These are phyloP conservation scores for Protula sp. DNA, from an alignment of 2,888 invertebrate species.

Conservation along the genomic window DNA sequence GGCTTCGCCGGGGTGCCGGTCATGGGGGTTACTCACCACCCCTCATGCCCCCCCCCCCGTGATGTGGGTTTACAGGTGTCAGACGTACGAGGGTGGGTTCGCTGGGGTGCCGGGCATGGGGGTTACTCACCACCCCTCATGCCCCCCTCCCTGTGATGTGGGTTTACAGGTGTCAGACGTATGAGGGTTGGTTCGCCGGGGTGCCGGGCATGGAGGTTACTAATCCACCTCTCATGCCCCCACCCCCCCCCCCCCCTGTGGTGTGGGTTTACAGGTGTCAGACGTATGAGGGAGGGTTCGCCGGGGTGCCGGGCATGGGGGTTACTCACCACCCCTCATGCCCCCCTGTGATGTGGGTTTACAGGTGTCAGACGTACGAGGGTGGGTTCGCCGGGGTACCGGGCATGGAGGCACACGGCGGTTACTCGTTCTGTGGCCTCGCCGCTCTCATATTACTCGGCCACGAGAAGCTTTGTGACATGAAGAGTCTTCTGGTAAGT, in stretches of 20 bases:
- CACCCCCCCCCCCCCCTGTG: too few relatives aligned
- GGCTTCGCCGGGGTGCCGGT: too few relatives aligned
- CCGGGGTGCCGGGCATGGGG: constrained; percentile 87
- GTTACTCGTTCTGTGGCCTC: constrained; percentile 97
- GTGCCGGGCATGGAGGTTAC: constrained; percentile 90
- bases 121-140: too few relatives aligned
- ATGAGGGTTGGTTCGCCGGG: constrained; percentile 97
- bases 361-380: constrained; percentile 93
- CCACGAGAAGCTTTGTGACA: constrained; percentile 69
- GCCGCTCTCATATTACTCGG: constrained; percentile 81
- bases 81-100: constrained; percentile 98
- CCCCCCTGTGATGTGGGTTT: too few relatives aligned
- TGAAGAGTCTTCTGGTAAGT: constrained; percentile 63
- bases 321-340: too few relatives aligned
- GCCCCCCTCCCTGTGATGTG: too few relatives aligned
- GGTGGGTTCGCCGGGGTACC: constrained; percentile 94
- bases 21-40: too few relatives aligned
- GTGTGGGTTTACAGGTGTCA: too few relatives aligned
- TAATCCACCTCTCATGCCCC: too few relatives aligned
- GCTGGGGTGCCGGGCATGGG: constrained; percentile 90
- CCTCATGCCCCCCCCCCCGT: too few relatives aligned
- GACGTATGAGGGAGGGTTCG: constrained; percentile 98
- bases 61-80: too few relatives aligned
- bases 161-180: constrained; percentile 96
- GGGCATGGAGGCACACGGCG: constrained; percentile 96